These are phyloP conservation scores for Mactra quadrangularis DNA, from an alignment of 1,140 invertebrate species.

Conservation along the genomic window DNA sequence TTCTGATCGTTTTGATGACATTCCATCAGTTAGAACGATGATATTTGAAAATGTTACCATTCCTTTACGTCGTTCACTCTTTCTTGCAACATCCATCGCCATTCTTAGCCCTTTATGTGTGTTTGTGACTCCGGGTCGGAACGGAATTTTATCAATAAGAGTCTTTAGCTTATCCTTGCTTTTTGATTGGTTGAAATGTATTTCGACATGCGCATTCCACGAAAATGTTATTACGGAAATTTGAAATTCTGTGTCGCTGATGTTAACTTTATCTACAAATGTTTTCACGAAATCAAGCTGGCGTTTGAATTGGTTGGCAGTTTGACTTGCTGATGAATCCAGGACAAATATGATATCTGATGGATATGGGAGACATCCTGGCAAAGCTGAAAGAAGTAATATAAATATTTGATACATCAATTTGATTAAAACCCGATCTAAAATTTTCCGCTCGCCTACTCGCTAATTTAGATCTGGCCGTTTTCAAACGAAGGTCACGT, in stretches of 20 bases:
- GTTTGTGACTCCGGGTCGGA: conserved; percentile 31
- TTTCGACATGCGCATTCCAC: no score
- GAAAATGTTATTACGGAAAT: conserved; percentile 10
- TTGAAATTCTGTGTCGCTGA: no score
- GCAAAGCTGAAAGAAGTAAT: not conserved
- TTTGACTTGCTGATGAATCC: conserved; percentile 61
- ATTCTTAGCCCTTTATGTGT: conserved; percentile 25
- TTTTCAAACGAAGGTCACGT: no score
- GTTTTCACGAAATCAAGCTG: conserved; percentile 62
- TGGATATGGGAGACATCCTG: not conserved
- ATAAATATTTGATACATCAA: no score
- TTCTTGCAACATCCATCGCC: no score
- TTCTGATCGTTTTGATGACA: conserved; percentile 12
- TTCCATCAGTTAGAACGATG: conserved; percentile 39
- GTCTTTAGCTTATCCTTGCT: not conserved
- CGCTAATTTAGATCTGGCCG: no score
- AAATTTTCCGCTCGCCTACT: no score
- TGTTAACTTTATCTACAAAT: conserved; percentile 45
- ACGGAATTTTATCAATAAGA: not conserved
- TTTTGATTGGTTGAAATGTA: no score
- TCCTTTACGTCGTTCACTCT: no score
- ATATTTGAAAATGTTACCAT: not conserved
- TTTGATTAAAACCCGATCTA: no score
- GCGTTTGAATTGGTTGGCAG: conserved; percentile 16
- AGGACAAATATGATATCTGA: conserved; percentile 69